Percentiles rank a stretch among this genome's conserved stretches.
These are phyloP conservation scores for Pseudomyrmex concolor DNA, from an alignment of 1,140 invertebrate genomes.

Conservation along the genomic window DNA sequence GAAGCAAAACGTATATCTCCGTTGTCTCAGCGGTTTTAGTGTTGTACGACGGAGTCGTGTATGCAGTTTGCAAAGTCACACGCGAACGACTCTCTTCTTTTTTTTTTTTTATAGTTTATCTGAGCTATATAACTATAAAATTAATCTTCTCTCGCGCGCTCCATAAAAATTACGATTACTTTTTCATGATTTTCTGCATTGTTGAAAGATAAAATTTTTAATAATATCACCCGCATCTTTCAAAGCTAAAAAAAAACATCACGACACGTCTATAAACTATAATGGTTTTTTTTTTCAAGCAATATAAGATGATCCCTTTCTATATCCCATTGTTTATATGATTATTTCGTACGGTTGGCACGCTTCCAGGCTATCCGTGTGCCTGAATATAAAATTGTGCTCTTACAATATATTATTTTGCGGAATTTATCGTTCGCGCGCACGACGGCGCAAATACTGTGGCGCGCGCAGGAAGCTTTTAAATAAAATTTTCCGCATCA, in stretches of 20 bases:
- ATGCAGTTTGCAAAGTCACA: background rate
- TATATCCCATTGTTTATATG: no score
- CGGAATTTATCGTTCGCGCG: slow-evolving; percentile 1
- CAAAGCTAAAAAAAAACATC: no score
- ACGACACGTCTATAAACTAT: no score
- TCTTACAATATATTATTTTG: background rate
- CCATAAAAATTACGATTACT: background rate
- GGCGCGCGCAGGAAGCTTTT: background rate
- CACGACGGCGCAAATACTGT: background rate
- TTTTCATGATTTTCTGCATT: background rate
- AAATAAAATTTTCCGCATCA: slow-evolving; percentile 65
- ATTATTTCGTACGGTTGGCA: background rate
- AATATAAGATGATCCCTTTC: background rate
- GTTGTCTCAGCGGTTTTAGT: slow-evolving; percentile 1
- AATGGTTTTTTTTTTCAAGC: background rate
- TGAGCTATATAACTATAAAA: background rate
- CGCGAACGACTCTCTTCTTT: background rate
- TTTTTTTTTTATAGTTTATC: background rate
- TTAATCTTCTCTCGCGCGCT: background rate
- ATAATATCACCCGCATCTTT: no score
- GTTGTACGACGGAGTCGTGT: background rate
- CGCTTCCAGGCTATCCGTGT: background rate
- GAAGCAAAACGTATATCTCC: background rate
- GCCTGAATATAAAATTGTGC: slow-evolving; percentile 10
- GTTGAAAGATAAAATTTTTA: no score